phyloP scores from a whole-genome alignment of 2,113 vertebrate genomes.

The Larimichthys crocea region DNA sequence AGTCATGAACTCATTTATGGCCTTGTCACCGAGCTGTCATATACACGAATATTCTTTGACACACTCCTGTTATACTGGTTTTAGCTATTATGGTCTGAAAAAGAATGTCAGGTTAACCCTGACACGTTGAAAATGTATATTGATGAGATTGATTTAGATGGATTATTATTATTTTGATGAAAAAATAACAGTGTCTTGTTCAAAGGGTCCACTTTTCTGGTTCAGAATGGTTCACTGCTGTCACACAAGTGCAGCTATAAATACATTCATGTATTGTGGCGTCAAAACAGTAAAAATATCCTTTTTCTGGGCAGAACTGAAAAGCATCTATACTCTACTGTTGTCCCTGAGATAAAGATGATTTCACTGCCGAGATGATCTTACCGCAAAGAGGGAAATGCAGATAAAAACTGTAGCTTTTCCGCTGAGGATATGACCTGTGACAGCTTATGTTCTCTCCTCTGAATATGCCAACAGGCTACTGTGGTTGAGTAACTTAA shows the following conservation, averaged over 20 bases:
- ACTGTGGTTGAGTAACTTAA: constrained; percentile 54
- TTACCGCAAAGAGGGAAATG: constrained; percentile 15
- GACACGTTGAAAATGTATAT: neutral
- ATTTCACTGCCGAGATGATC: constrained; percentile 45
- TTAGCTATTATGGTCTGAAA: neutral
- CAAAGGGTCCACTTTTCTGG: neutral
- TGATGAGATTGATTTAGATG: neutral
- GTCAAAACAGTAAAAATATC: constrained; percentile 31
- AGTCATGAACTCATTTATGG: constrained; percentile 9
- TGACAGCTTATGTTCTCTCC: constrained; percentile 51
- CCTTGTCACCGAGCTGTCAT: neutral
- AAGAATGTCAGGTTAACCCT: neutral
- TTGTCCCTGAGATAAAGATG: constrained; percentile 52
- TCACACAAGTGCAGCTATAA: constrained; percentile 35
- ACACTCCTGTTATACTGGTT: neutral
- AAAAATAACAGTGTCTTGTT: constrained; percentile 5
- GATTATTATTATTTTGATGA: neutral
- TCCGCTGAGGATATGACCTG: constrained; percentile 49
- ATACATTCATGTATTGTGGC: constrained; percentile 45
- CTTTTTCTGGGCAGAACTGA: constrained; percentile 25
- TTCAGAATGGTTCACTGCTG: constrained; percentile 10
- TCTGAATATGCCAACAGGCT: constrained; percentile 59
- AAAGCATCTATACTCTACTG: constrained; percentile 42
- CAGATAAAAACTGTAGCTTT: constrained; percentile 50
- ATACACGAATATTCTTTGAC: neutral